Conservation (phyloP, 2,888 invertebrate species). For the Rotaria sp. region DNA sequence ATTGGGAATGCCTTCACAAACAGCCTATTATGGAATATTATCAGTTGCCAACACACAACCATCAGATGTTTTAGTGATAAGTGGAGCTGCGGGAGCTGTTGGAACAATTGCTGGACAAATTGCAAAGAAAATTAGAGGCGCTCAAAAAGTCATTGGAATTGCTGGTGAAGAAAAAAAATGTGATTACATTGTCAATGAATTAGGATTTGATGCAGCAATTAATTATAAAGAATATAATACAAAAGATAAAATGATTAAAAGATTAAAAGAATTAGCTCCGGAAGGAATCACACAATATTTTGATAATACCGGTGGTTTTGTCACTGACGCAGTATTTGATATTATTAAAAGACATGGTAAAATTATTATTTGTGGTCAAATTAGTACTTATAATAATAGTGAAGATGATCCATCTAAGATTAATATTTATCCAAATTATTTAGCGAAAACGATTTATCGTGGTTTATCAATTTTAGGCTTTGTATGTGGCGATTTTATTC, state of each 20-base stretch:
- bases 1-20: background rate
- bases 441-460: conserved; percentile 5
- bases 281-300: background rate
- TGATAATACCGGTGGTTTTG: background rate
- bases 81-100: conserved; percentile 12
- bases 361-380: conserved; percentile 26
- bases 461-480: conserved; percentile 25
- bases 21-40: background rate
- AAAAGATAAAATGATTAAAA: conserved; percentile 46
- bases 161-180: conserved; percentile 54
- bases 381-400: conserved; percentile 28
- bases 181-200: conserved; percentile 46
- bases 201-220: conserved; percentile 52
- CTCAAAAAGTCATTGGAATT: conserved; percentile 50
- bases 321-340: conserved; percentile 22
- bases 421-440: conserved; percentile 29
- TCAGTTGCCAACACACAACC: background rate
- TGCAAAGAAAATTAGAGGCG: background rate
- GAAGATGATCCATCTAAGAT: background rate
- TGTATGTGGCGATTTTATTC: conserved; percentile 17
- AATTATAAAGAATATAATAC: conserved; percentile 48
- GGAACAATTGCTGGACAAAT: background rate
- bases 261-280: conserved; percentile 43
- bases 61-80: conserved; percentile 12
- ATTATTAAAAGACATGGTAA: conserved; percentile 43